Evolutionary conservation across 2,113 vertebrate species (phyloP).

Genomic region (Empidonax alnorum): DNA sequence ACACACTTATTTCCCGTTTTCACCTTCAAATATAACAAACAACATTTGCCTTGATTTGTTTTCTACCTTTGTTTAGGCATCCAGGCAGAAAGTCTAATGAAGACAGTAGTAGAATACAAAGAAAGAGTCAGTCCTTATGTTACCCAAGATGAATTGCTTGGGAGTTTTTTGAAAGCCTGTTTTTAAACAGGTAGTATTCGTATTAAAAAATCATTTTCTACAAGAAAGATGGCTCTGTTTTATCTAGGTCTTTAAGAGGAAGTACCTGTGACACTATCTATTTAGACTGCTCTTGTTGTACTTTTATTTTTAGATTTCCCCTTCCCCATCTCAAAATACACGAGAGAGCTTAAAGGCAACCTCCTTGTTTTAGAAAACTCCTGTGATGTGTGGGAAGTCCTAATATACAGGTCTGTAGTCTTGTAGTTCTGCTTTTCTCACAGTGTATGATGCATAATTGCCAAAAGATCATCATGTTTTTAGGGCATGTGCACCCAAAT

Average conservation of each 20-base stretch:
- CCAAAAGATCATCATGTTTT: not conserved
- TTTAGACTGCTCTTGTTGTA: conserved; percentile 11
- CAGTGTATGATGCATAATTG: not conserved
- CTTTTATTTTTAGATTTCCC: conserved; percentile 31
- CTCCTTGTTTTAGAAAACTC: conserved; percentile 8
- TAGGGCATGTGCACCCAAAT: not conserved
- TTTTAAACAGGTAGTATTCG: not conserved
- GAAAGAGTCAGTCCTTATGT: not conserved
- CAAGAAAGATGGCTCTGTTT: not conserved
- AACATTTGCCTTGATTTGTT: not conserved
- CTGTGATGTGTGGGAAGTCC: not conserved
- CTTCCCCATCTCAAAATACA: not conserved
- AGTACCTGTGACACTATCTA: conserved; percentile 24
- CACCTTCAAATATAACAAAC: conserved; percentile 5
- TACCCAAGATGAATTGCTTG: not conserved
- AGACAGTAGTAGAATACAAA: not conserved
- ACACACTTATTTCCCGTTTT: not conserved
- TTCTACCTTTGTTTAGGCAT: not conserved
- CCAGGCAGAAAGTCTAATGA: not conserved
- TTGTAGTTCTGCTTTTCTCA: not conserved
- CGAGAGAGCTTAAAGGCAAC: conserved; percentile 1
- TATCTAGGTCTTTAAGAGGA: conserved; percentile 40
- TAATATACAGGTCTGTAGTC: not conserved
- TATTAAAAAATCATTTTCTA: not conserved
- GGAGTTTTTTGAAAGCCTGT: not conserved